A percentile compares a stretch with the other conserved stretches of the same genome.
Conservation (phyloP, 2,888 invertebrate genomes). For the Orthonychiurus folsomi region DNA sequence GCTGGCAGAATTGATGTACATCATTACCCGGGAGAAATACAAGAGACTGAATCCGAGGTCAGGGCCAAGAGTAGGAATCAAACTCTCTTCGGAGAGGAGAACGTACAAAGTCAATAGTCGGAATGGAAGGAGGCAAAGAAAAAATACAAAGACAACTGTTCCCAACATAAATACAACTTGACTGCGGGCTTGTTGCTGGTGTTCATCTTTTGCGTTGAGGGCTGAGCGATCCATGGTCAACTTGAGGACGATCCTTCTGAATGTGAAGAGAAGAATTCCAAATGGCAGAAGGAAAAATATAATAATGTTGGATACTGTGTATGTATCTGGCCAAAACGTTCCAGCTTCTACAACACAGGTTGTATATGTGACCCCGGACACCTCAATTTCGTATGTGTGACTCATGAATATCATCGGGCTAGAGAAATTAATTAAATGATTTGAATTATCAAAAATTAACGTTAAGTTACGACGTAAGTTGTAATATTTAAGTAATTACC, state of each 20-base stretch:
- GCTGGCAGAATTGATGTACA: slow-evolving; percentile 79
- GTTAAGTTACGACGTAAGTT: too few species aligned
- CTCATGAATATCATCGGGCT: slow-evolving; percentile 79
- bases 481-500: slow-evolving; percentile 62
- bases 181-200: slow-evolving; percentile 41
- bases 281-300: slow-evolving; percentile 78
- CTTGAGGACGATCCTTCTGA: slow-evolving; percentile 74
- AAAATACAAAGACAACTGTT: slow-evolving; percentile 80
- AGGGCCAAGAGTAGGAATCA: slow-evolving; percentile 59
- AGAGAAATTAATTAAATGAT: neutral
- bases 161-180: slow-evolving; percentile 84
- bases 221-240: slow-evolving; percentile 62
- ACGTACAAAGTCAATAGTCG: slow-evolving; percentile 79
- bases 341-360: slow-evolving; percentile 70
- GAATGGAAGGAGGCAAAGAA: slow-evolving; percentile 79
- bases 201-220: slow-evolving; percentile 34
- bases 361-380: slow-evolving; percentile 61
- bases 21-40: slow-evolving; percentile 75
- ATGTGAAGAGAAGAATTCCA: slow-evolving; percentile 67
- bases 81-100: slow-evolving; percentile 61
- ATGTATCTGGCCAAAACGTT: slow-evolving; percentile 65
- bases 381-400: slow-evolving; percentile 60
- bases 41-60: slow-evolving; percentile 72
- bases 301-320: slow-evolving; percentile 68
- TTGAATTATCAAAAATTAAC: neutral